These are phyloP conservation scores for Myopa testacea DNA, from an alignment of 2,888 invertebrate genomes.

Conservation along the genomic window DNA sequence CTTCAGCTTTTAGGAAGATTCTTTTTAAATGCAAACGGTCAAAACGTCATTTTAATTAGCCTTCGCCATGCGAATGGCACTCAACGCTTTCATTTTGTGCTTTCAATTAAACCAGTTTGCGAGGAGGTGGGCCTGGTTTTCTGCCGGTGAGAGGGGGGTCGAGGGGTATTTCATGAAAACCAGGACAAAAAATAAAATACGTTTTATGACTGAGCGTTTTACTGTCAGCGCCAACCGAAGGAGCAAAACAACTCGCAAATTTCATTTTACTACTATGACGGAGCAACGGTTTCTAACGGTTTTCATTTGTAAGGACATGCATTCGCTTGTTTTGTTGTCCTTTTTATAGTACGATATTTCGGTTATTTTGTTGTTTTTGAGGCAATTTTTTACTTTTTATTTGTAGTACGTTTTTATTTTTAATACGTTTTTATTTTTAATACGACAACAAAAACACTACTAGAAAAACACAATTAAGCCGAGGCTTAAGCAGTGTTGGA, in stretches of 20 bases:
- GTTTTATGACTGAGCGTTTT: constrained; percentile 29
- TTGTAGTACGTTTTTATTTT: neutral
- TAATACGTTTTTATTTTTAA: neutral
- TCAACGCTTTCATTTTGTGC: constrained; percentile 24
- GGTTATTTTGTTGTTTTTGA: neutral
- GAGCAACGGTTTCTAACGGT: neutral
- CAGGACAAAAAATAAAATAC: neutral
- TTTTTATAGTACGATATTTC: neutral
- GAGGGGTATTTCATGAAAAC: neutral
- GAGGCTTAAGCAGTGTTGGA: too few relatives aligned
- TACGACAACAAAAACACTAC: neutral
- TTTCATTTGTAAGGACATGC: neutral
- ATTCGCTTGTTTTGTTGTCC: neutral
- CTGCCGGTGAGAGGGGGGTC: neutral
- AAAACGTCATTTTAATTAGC: constrained; percentile 32
- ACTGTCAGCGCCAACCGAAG: constrained; percentile 23
- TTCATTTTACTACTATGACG: neutral
- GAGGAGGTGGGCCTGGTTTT: too few relatives aligned
- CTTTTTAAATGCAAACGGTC: constrained; percentile 16
- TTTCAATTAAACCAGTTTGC: constrained; percentile 12
- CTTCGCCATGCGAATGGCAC: constrained; percentile 20
- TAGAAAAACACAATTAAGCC: too few relatives aligned
- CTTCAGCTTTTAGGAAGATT: neutral
- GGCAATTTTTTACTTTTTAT: neutral
- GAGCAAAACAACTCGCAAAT: neutral